phyloP scores from a whole-genome alignment of 2,888 invertebrate genomes.

The Watsonalla cultraria region DNA sequence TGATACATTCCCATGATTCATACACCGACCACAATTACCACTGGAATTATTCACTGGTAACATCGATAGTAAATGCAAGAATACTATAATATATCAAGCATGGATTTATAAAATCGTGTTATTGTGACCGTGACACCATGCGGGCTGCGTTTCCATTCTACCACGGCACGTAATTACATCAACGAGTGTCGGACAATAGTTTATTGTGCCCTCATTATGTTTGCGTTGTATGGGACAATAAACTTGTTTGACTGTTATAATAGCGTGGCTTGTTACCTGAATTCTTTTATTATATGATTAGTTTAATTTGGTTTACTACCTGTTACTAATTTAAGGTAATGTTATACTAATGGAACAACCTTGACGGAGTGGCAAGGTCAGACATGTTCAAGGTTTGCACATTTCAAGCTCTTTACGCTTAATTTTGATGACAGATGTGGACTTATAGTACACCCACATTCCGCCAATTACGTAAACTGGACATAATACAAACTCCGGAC shows the following conservation, averaged over 20 bases:
- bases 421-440: no score
- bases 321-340: no score
- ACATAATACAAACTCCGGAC: no score
- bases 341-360: no score
- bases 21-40: no score
- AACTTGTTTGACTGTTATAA: not conserved
- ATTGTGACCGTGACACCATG: constrained; percentile 57
- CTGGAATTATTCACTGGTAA: constrained; percentile 4
- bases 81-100: constrained; percentile 28
- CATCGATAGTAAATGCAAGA: constrained; percentile 19
- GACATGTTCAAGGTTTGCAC: no score
- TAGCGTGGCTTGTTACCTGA: not conserved
- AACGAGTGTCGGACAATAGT: not conserved
- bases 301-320: no score
- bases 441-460: no score
- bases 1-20: no score
- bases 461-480: no score
- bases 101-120: constrained; percentile 39
- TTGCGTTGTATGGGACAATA: not conserved
- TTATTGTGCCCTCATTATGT: not conserved
- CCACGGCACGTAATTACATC: constrained; percentile 7
- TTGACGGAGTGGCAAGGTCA: no score
- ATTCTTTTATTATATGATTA: not conserved
- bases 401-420: no score
- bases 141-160: constrained; percentile 45